These are phyloP conservation scores for Spea hammondii DNA, from an alignment of 2,797 vertebrate species.

Conservation along the genomic window DNA sequence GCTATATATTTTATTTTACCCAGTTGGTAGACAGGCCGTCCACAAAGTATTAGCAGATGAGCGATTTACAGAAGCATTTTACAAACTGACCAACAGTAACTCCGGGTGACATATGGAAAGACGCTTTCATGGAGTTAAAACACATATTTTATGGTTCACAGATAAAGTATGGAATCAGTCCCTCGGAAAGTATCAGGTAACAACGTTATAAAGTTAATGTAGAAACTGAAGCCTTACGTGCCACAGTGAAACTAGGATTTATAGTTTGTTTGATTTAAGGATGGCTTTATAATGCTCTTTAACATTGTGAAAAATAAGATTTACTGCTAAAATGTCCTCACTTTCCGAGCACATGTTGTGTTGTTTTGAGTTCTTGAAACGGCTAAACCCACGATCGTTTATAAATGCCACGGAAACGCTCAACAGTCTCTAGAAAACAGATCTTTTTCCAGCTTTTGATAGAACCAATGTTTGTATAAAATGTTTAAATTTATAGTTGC, in stretches of 20 bases:
- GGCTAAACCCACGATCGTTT: background rate
- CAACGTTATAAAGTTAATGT: constrained; percentile 15
- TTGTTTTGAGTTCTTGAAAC: background rate
- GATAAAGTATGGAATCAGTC: constrained; percentile 31
- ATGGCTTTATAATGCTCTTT: constrained; percentile 11
- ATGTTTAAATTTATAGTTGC: constrained; percentile 15
- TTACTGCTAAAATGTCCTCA: constrained; percentile 18
- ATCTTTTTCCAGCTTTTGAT: constrained; percentile 10
- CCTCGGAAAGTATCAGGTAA: constrained; percentile 16
- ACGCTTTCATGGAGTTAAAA: constrained; percentile 20
- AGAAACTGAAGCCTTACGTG: constrained; percentile 12
- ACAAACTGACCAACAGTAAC: constrained; percentile 14
- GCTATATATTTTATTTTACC: constrained; percentile 36
- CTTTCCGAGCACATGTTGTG: background rate
- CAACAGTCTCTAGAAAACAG: constrained; percentile 15
- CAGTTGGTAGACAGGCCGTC: constrained; percentile 5
- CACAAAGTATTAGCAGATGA: background rate
- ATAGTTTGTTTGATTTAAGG: constrained; percentile 14
- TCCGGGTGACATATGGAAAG: constrained; percentile 32
- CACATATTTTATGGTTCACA: constrained; percentile 24
- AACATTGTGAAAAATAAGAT: constrained; percentile 13
- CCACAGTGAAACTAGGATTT: constrained; percentile 9
- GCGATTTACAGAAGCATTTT: constrained; percentile 19
- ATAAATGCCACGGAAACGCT: constrained; percentile 17
- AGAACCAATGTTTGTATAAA: constrained; percentile 22